Evolutionary conservation across 2,888 invertebrate genomes (phyloP), one percentile per base, ranked within the genome.

Genomic region (Cerceris rybyensis): DNA sequence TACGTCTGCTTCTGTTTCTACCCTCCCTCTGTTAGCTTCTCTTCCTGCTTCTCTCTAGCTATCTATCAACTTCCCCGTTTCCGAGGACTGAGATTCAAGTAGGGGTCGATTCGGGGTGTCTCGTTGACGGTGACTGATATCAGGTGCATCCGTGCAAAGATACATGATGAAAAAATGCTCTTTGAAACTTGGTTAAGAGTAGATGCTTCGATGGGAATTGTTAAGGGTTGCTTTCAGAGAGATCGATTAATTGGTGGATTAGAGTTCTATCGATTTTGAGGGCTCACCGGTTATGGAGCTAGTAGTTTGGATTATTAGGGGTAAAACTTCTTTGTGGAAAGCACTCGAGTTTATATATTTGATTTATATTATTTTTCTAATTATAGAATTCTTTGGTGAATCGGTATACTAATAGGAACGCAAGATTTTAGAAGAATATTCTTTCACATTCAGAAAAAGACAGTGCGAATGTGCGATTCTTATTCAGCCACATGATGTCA

Each of bases 141-240:
- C 28, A 4, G 28, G 4, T 28, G 28, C 28, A 28, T 28, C 28
- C 28, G 28, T 4, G 28, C 1, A 4, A 28, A 28, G 28, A 28
- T 11, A 11, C 16, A 9, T n/a, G 28, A n/a, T 52, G 54, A 64
- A 68, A 58, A 64, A 69, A 61, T 74, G 52, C 46, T 59, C 8
- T 58, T 16, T 74, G 57, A 28, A 41, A 52, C 11, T 11, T 28
- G 54, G 11, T 1, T 52, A 39, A 14, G 28, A 14, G 11, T 7
- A n/a, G 52, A 11, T 9, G n/a, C 16, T 9, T 7, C 42, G 11
- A 9, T 16, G 43, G 11, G 4, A 39, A 2, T 16, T 54, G 5
- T 6, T 13, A 5, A 1, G 2, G 41, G 7, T 6, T 49, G 14
- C 17, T 41, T n/a, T 50, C 1, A 39, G 13, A 9, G 28, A 7